Conservation (phyloP, 2,113 vertebrate genomes). For the Calidris pygmaea region DNA sequence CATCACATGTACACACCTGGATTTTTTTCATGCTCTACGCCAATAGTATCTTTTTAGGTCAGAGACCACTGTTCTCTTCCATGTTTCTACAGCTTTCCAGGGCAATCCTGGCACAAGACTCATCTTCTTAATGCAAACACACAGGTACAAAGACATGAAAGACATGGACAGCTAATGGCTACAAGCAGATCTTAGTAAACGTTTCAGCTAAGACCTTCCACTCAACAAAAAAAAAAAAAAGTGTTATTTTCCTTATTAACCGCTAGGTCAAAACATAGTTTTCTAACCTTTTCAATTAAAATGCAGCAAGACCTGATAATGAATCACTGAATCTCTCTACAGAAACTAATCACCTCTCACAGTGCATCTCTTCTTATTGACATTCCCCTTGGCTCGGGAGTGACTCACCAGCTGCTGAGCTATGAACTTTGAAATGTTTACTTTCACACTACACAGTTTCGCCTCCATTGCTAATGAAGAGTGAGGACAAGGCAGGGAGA, state of each 20-base stretch:
- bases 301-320: slow-evolving; percentile 21
- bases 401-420: slow-evolving; percentile 57
- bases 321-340: slow-evolving; percentile 14
- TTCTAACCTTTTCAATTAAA: slow-evolving; percentile 44
- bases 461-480: background rate
- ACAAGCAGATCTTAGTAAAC: background rate
- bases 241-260: slow-evolving; percentile 14
- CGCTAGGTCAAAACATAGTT: background rate
- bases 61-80: background rate
- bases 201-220: background rate
- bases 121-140: background rate
- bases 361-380: slow-evolving; percentile 11
- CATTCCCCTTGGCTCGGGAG: slow-evolving; percentile 9
- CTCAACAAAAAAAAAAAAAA: background rate
- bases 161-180: background rate
- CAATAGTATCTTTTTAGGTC: background rate
- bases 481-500: background rate
- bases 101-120: background rate
- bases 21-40: background rate
- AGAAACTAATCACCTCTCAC: slow-evolving; percentile 39
- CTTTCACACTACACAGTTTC: background rate
- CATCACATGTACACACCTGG: background rate
- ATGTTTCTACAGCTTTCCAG: background rate
- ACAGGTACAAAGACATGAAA: background rate
- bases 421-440: slow-evolving; percentile 55